Percentiles rank a stretch among this genome's conserved stretches.
These are phyloP conservation scores for Microcebus murinus DNA, from an alignment of 2,113 vertebrate genomes.

Conservation along the genomic window DNA sequence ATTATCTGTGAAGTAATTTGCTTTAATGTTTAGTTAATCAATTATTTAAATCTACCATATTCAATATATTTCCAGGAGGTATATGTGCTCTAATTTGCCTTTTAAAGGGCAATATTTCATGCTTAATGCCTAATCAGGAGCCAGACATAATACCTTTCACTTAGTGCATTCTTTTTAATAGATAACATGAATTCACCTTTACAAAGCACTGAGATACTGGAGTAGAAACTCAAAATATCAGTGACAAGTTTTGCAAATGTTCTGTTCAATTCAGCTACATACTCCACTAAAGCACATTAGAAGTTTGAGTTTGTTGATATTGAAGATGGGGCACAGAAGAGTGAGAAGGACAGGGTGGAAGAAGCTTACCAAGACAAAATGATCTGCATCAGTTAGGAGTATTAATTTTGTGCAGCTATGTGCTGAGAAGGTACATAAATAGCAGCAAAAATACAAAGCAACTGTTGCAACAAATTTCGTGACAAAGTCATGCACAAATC, in stretches of 20 bases:
- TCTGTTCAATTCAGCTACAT: background rate
- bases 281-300: background rate
- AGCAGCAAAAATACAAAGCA: background rate
- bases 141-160: background rate
- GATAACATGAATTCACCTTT: background rate
- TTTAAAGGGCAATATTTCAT: background rate
- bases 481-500: background rate
- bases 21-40: background rate
- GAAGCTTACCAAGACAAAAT: background rate
- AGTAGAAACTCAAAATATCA: background rate
- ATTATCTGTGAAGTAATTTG: background rate
- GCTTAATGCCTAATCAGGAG: background rate
- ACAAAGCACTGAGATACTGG: background rate
- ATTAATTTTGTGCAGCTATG: background rate
- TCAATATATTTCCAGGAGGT: background rate
- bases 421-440: background rate
- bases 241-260: background rate
- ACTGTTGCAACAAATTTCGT: background rate
- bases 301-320: background rate
- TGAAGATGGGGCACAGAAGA: background rate
- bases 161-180: background rate
- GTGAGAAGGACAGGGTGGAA: background rate
- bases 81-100: background rate
- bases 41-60: slow-evolving; percentile 33
- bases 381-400: background rate